Evolutionary conservation across 1,140 invertebrate genomes (phyloP), one percentile per base, ranked within the genome.

Genomic region (Drosophila tristis): DNA sequence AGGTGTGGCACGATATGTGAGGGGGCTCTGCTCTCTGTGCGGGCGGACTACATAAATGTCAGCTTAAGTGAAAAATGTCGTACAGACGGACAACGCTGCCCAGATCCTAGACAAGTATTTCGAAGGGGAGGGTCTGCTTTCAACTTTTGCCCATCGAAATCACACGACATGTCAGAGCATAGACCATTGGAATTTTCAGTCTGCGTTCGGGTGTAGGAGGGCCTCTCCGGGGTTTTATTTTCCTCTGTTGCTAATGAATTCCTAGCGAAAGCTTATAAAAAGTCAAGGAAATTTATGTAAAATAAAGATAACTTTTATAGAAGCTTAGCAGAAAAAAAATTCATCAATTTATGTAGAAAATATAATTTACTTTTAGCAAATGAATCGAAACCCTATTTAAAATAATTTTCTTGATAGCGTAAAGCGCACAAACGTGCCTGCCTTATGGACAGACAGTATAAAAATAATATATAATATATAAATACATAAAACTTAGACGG

Each of bases 21-120:
- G 31, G 44, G n/a, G 35, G 50, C 16, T 55, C 20, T 55, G 4
- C 11, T 59, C 8, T 8, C 11, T 15, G 9, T 66, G 49, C 53
- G 13, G 61, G 55, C 31, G 25, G 45, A 44, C 80, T 80, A 85
- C 76, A 85, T 85, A 80, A 80, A 66, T 87, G 79, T 89, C 84
- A 82, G 72, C 84, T 89, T 89, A 82, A 89, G 84, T 89, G 75
- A 87, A 87, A 89, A 87, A 89, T 87, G 78, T 87, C 75, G 74
- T 86, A 87, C 60, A 80, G 58, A 57, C 35, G 35, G 35, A 39
- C 11, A 13, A 39, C 67, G 75, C 78, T 62, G 64, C 71, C 48
- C 29, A 53, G 43, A 35, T 71, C 54, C 51, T 64, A 45, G 59
- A 55, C 64, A 63, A 58, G 53, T 71, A 70, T 71, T 70, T 39